Percentiles rank a stretch among this genome's conserved stretches.
These are phyloP conservation scores for Gymnocheta viridis DNA, from an alignment of 2,888 invertebrate genomes.

Conservation along the genomic window DNA sequence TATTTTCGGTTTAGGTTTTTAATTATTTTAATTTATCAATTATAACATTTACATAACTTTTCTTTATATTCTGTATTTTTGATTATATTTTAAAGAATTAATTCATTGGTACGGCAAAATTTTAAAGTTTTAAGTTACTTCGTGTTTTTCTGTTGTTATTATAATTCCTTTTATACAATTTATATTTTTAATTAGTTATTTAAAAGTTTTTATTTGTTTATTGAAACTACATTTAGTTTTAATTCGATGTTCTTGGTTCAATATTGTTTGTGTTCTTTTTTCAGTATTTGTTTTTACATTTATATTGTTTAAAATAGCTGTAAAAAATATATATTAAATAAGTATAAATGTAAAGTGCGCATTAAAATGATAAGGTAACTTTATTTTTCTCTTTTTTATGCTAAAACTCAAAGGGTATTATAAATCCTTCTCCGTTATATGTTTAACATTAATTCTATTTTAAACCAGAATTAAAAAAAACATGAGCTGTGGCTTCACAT, in stretches of 20 bases:
- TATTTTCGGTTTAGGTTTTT: conserved; percentile 59
- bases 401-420: neutral
- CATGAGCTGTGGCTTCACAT: no score
- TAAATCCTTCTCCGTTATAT: no score
- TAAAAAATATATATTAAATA: neutral
- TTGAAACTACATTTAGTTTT: conserved; percentile 77
- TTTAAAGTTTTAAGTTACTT: conserved; percentile 51
- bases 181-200: conserved; percentile 35
- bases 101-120: conserved; percentile 76
- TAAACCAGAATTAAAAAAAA: no score
- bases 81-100: conserved; percentile 55
- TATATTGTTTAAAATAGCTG: conserved; percentile 49
- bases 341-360: neutral
- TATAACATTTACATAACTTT: conserved; percentile 63
- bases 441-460: no score
- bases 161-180: conserved; percentile 53
- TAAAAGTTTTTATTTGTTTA: conserved; percentile 64
- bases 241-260: conserved; percentile 81
- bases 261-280: conserved; percentile 72
- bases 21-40: conserved; percentile 65
- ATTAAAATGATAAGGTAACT: neutral
- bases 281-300: conserved; percentile 36
- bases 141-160: conserved; percentile 53
- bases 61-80: conserved; percentile 55
- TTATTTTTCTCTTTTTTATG: neutral